phyloP scores from a whole-genome alignment of 2,113 vertebrate species.

The Laterallus jamaicensis region DNA sequence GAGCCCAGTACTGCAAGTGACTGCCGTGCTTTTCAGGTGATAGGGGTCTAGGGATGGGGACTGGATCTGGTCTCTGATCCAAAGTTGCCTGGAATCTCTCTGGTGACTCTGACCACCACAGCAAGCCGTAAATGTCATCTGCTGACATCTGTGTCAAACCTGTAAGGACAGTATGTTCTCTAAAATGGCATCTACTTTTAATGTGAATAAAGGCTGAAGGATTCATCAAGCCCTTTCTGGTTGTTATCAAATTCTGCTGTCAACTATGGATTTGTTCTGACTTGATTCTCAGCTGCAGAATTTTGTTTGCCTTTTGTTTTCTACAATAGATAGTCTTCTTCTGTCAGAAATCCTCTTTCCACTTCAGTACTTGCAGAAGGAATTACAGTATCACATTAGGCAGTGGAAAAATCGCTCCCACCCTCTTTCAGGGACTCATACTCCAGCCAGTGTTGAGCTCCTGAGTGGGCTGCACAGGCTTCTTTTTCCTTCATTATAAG shows the following conservation, averaged over 20 bases:
- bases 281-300: not conserved
- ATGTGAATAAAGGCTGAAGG: not conserved
- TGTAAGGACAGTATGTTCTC: not conserved
- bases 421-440: not conserved
- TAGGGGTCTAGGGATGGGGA: accelerated
- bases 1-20: not conserved
- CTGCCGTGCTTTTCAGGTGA: not conserved
- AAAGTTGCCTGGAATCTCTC: not conserved
- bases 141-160: not conserved
- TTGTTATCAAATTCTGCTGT: not conserved
- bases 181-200: not conserved
- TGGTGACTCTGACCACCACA: not conserved
- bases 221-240: accelerated
- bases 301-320: not conserved
- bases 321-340: not conserved
- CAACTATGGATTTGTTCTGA: not conserved
- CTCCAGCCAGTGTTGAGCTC: not conserved
- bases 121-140: not conserved
- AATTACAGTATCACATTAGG: not conserved
- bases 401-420: not conserved
- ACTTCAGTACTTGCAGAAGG: not conserved
- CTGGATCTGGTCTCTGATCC: not conserved
- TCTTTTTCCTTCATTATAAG: not conserved
- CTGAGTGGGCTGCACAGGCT: not conserved
- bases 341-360: not conserved